Evolutionary conservation across 1,140 invertebrate genomes (phyloP), one percentile per base, ranked within the genome.

Genomic region (Drosophila saltans): DNA sequence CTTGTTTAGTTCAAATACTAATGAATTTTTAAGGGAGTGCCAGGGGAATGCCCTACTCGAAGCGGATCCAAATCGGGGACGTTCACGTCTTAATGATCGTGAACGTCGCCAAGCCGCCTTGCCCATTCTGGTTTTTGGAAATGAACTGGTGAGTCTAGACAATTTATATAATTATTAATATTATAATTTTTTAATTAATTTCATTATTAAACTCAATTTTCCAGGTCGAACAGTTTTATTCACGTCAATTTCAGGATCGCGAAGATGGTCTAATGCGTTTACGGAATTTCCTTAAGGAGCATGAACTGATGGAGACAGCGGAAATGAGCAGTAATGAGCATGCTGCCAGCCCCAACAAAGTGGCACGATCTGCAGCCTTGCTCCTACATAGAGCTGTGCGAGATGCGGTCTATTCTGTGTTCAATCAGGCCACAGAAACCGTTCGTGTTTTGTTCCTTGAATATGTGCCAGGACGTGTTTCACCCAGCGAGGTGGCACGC

Each of bases 151-250:
- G 93, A 94, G 93, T 88, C 65, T 16, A 1, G 7, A 41, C 2
- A 10, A 26, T 26, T 3, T 10, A 24, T 36, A 4, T 45, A 41
- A 28, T 5, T 10, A n/a, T n/a, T n/a, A n/a, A n/a, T n/a, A n/a
- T n/a, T n/a, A n/a, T n/a, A n/a, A n/a, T 3, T 36, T 11, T 33
- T 55, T 45, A 7, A 1, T 52, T 24, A 11, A 30, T 3, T 24
- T 1, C 0, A 16, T 16, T 16, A 0, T 16, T 16, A 16, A 16
- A 16, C 16, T 16, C 16, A 16, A 16, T 16, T 21, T 59, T 59
- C 0, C 78, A 97, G 97, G 96, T 98, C 3, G 97, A 98, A 90
- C 97, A 98, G 92, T 97, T 98, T 92, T 98, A 98, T 91, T 98
- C 97, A 1, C 98, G 98, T 90, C 97, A 97, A 80, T 98, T 97